phyloP scores from a whole-genome alignment of 2,797 vertebrate genomes.

The Manis crassicaudata region DNA sequence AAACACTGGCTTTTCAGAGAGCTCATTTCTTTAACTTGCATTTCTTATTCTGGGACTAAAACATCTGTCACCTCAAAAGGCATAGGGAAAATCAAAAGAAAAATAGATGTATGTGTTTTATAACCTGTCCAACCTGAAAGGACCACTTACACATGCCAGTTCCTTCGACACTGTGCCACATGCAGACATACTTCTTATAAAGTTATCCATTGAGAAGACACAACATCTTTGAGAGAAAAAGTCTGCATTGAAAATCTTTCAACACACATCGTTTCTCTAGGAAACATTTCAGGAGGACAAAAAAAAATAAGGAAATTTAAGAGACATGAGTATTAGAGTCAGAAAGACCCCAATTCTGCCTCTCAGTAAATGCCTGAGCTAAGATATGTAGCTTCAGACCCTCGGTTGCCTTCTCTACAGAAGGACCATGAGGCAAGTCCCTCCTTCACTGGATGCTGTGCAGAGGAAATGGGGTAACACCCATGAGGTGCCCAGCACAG shows the following conservation, averaged over 20 bases:
- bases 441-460: fast-evolving
- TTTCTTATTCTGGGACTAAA: background rate
- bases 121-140: background rate
- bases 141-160: background rate
- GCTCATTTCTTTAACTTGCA: background rate
- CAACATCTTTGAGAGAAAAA: fast-evolving
- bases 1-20: background rate
- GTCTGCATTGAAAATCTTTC: background rate
- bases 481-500: fast-evolving
- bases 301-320: background rate
- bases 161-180: background rate
- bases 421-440: fast-evolving
- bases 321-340: background rate
- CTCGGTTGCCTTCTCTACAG: background rate
- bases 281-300: background rate
- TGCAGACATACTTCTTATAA: background rate
- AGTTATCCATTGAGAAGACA: background rate
- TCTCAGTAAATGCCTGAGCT: background rate
- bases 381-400: fast-evolving
- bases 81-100: background rate
- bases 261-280: background rate
- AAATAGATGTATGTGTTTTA: background rate
- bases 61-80: background rate
- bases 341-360: background rate
- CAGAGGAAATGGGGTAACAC: fast-evolving